Evolutionary conservation across 2,113 vertebrate species (phyloP), one percentile per base, ranked within the genome.

Genomic region (Sander lucioperca): DNA sequence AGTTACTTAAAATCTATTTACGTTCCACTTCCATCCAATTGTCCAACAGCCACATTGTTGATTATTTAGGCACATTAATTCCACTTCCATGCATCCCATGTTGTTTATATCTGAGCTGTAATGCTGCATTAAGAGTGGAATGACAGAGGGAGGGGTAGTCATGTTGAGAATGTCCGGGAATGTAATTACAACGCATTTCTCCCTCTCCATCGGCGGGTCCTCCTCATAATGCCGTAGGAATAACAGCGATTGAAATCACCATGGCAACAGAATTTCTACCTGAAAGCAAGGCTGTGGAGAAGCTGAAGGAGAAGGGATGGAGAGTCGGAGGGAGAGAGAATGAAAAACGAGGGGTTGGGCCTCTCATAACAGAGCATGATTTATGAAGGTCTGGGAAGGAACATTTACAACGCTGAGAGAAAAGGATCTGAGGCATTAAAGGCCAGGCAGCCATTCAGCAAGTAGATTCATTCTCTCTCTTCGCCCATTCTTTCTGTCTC

Each of bases 251-350:
- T 75, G 64, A 59, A 82, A 90, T 92, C 70, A 80, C 91, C 87
- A 90, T 93, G 90, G 88, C 87, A 94, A 92, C 91, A 89, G 85
- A 68, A 78, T 82, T 77, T 80, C 84, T 89, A 87, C 84, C 77
- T 89, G 82, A 74, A 59, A 77, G 82, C 19, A 14, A 80, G 61
- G 82, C 77, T 45, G 59, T 4, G 39, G 79, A 79, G 74, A 80
- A 58, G 76, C 51, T 25, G 58, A 48, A 79, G 50, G 9, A 43
- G 63, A 16, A 78, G 47, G 50, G 39, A 51, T 18, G 30, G 58
- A 64, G 54, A 53, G 54, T 36, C 13, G 1, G 54, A 65, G 43
- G 15, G 70, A 59, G 27, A 43, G n/a, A 39, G 57, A 69, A 61
- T 59, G 47, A 69, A n/a, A 61, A 74, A 43, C 16, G 36, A 63